phyloP scores from a whole-genome alignment of 2,888 invertebrate genomes.

The Odontocerum albicorne region DNA sequence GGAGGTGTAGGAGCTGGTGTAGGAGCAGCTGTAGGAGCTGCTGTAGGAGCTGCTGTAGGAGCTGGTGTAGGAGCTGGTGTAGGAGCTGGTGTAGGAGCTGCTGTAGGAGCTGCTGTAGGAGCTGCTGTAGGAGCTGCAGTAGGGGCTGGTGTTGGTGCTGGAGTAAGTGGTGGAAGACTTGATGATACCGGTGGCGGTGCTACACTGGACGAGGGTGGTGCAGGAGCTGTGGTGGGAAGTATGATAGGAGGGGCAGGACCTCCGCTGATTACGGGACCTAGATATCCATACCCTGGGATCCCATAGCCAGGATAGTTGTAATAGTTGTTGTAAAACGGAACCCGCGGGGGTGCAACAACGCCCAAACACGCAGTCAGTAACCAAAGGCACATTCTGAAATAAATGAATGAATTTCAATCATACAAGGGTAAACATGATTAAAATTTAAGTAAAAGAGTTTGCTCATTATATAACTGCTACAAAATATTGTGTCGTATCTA shows the following conservation, averaged over 20 bases:
- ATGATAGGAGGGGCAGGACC: slow-evolving; percentile 51
- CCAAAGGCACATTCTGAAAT: slow-evolving; percentile 52
- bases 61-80: slow-evolving; percentile 11
- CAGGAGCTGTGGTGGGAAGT: slow-evolving; percentile 44
- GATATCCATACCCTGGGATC: background rate
- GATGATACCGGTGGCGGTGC: background rate
- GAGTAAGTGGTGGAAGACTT: slow-evolving; percentile 39
- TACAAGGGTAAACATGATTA: background rate
- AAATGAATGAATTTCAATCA: too few species aligned
- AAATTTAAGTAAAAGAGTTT: too few species aligned
- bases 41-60: slow-evolving; percentile 32
- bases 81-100: slow-evolving; percentile 7
- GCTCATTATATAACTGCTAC: too few species aligned
- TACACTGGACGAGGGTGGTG: slow-evolving; percentile 38
- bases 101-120: background rate
- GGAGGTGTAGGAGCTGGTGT: slow-evolving; percentile 32
- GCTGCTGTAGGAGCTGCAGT: background rate
- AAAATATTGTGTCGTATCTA: too few species aligned
- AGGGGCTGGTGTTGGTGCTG: slow-evolving; percentile 40
- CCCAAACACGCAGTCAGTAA: slow-evolving; percentile 55
- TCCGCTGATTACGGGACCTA: slow-evolving; percentile 40
- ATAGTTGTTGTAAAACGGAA: slow-evolving; percentile 36
- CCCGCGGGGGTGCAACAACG: slow-evolving; percentile 46
- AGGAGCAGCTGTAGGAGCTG: slow-evolving; percentile 30
- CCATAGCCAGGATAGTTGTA: background rate